Percentiles rank a stretch among this genome's conserved stretches.
Conservation (phyloP, 2,113 vertebrate species). For the Mesitornis unicolor region DNA sequence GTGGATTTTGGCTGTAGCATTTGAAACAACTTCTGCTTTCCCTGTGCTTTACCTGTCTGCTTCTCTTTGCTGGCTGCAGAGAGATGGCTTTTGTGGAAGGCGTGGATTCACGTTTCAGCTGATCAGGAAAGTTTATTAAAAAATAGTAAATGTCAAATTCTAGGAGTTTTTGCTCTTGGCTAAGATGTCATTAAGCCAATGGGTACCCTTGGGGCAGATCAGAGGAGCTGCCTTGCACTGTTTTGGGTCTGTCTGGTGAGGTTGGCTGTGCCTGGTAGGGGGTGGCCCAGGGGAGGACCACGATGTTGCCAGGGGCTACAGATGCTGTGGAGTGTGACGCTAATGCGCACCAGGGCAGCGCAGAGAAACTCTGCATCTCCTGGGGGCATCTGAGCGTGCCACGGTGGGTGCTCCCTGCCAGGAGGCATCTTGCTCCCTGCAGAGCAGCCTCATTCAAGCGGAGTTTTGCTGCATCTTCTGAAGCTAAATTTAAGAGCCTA, state of each 20-base stretch:
- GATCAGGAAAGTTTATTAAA: not conserved
- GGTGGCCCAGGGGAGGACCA: fast-evolving
- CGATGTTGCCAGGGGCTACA: fast-evolving
- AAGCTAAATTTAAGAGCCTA: slow-evolving; percentile 6
- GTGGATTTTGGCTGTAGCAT: not conserved
- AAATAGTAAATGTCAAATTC: fast-evolving
- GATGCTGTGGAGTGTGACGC: fast-evolving
- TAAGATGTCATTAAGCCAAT: not conserved
- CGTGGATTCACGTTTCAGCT: not conserved
- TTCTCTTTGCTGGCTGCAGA: not conserved
- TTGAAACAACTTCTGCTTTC: not conserved
- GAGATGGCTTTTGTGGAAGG: not conserved
- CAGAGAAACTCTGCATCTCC: fast-evolving
- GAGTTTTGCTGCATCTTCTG: not conserved
- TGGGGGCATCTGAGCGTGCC: fast-evolving
- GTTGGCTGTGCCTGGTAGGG: not conserved
- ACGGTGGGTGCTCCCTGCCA: fast-evolving
- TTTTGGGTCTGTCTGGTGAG: not conserved
- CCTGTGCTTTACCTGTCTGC: not conserved
- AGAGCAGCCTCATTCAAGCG: not conserved
- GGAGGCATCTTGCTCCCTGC: not conserved
- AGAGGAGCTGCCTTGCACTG: not conserved
- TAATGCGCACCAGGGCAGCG: not conserved
- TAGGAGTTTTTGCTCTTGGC: not conserved
- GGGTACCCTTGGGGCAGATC: not conserved